phyloP scores from a whole-genome alignment of 2,113 vertebrate species.

The Agapornis roseicollis region DNA sequence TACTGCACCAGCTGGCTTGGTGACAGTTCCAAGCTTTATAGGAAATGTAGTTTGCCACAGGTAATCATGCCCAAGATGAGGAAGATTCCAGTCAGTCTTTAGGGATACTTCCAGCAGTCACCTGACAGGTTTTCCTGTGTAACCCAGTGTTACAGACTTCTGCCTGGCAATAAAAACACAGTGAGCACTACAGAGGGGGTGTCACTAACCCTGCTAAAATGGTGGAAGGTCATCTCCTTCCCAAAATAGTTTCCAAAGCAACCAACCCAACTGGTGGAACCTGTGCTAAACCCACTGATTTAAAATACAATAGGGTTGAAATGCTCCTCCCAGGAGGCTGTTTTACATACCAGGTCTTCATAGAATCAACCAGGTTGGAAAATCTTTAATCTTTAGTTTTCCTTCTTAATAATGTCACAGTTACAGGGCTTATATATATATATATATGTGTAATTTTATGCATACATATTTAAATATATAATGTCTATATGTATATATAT shows the following conservation, averaged over 20 bases:
- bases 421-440: neutral
- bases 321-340: neutral
- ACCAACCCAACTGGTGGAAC: accelerated
- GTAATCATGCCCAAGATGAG: neutral
- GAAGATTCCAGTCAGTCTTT: neutral
- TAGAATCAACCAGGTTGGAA: neutral
- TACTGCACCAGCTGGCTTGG: neutral
- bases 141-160: neutral
- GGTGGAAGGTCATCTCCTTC: neutral
- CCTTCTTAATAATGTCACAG: neutral
- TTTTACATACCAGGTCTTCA: neutral
- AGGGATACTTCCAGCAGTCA: neutral
- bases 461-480: neutral
- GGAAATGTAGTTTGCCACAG: neutral
- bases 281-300: neutral
- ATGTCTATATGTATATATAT: neutral
- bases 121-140: accelerated
- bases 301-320: neutral
- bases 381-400: neutral
- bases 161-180: neutral
- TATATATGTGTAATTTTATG: neutral
- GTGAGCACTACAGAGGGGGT: neutral
- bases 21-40: neutral
- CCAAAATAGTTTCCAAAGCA: neutral
- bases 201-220: neutral